Evolutionary conservation across 2,888 invertebrate genomes (phyloP).

Genomic region (Hydraecia micacea): DNA sequence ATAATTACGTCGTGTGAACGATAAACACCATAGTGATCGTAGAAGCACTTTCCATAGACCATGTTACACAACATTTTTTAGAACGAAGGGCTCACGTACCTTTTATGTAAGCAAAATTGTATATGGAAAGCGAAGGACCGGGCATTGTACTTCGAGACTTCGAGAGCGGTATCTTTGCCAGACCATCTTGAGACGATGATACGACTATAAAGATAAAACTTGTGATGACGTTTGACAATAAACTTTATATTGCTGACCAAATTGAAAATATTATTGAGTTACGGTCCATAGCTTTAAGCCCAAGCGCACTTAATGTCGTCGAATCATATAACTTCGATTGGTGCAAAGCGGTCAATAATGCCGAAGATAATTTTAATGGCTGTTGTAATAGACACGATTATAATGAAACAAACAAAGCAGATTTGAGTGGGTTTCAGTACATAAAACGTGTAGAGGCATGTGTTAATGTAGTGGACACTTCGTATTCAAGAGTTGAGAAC

Average conservation of each 20-base stretch:
- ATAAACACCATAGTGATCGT: constrained; percentile 50
- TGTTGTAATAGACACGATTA: constrained; percentile 49
- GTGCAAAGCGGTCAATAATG: constrained; percentile 42
- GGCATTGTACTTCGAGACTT: constrained; percentile 38
- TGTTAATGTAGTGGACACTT: constrained; percentile 53
- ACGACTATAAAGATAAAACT: constrained; percentile 37
- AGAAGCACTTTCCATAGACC: constrained; percentile 63
- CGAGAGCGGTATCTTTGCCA: constrained; percentile 44
- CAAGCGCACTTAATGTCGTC: constrained; percentile 31
- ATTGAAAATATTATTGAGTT: constrained; percentile 39
- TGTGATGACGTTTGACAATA: constrained; percentile 34
- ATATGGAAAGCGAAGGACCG: constrained; percentile 56
- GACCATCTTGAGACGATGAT: constrained; percentile 48
- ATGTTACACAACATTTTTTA: constrained; percentile 66
- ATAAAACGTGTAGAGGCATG: constrained; percentile 37
- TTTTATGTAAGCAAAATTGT: constrained; percentile 57
- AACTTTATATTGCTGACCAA: constrained; percentile 39
- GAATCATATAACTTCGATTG: constrained; percentile 43
- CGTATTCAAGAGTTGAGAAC: constrained; percentile 49
- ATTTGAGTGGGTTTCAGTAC: constrained; percentile 40
- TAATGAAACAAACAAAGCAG: constrained; percentile 57
- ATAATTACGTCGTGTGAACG: constrained; percentile 58
- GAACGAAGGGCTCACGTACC: constrained; percentile 56
- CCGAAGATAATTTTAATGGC: constrained; percentile 42
- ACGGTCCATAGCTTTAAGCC: constrained; percentile 15